Evolutionary conservation across 92 coral and sea anemone genomes (phyloP).

Genomic region (Muricea muricata): DNA sequence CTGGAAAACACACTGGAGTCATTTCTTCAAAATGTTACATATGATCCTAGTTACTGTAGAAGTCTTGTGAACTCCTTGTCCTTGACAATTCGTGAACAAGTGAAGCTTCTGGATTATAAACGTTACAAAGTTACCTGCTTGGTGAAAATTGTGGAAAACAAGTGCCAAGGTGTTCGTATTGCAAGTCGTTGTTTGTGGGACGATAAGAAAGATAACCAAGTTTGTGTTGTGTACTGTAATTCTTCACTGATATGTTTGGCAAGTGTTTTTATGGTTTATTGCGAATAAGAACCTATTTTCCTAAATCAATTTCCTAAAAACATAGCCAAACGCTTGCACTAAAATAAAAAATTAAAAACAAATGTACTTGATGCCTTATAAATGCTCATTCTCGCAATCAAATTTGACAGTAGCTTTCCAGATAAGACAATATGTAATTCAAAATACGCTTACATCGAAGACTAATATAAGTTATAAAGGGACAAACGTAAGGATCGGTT

Average conservation of each 20-base stretch:
- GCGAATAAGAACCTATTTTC: constrained; percentile 59
- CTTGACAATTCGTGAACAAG: constrained; percentile 71
- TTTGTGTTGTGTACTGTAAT: constrained; percentile 65
- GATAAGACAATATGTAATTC: too few relatives aligned
- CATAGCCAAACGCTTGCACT: too few relatives aligned
- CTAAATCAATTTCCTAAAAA: too few relatives aligned
- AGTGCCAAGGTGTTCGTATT: constrained; percentile 71
- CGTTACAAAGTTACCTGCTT: constrained; percentile 73
- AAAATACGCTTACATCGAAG: too few relatives aligned
- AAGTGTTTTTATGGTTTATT: constrained; percentile 59
- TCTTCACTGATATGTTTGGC: constrained; percentile 72
- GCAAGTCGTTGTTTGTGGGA: constrained; percentile 80
- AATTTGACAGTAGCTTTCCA: too few relatives aligned
- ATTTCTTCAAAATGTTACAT: constrained; percentile 77
- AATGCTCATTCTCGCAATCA: too few relatives aligned
- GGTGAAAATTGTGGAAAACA: constrained; percentile 66
- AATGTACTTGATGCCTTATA: too few relatives aligned
- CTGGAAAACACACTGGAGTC: constrained; percentile 82
- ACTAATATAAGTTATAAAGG: too few relatives aligned
- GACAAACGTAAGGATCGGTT: too few relatives aligned
- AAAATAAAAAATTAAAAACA: too few relatives aligned
- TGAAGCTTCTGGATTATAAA: constrained; percentile 65
- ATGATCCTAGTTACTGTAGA: constrained; percentile 76
- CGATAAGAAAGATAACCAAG: constrained; percentile 71
- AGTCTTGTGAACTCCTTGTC: constrained; percentile 79